Percentiles rank a stretch among this genome's conserved stretches.
Conservation (phyloP, 2,797 vertebrate genomes). For the Halcyon leucocephala region DNA sequence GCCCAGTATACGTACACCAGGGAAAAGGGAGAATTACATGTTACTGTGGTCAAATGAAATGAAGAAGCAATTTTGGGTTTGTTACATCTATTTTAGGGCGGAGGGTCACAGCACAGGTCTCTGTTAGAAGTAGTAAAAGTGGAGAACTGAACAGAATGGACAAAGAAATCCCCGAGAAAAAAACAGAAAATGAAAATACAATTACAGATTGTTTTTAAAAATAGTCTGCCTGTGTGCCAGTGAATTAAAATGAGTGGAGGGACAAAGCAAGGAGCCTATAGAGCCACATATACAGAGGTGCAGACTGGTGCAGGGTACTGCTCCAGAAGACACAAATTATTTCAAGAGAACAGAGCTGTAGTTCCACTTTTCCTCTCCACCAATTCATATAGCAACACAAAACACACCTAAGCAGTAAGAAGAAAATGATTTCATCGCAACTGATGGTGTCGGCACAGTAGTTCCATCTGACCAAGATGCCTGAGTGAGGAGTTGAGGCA, state of each 20-base stretch:
- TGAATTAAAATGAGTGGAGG: not conserved
- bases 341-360: not conserved
- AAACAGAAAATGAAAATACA: too few species aligned
- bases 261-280: not conserved
- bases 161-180: too few species aligned
- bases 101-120: too few species aligned
- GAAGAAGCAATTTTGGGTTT: too few species aligned
- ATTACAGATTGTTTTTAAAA: too few species aligned
- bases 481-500: rapidly evolving
- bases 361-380: not conserved
- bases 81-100: too few species aligned
- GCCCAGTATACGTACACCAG: too few species aligned
- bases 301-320: not conserved
- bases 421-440: not conserved
- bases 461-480: rapidly evolving
- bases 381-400: not conserved
- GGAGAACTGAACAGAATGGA: too few species aligned
- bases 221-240: too few species aligned
- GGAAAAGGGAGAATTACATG: too few species aligned
- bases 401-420: not conserved
- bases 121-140: too few species aligned
- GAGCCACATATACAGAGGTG: not conserved
- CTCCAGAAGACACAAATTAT: not conserved
- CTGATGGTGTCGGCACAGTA: not conserved
- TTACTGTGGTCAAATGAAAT: too few species aligned